Evolutionary conservation across 2,797 vertebrate species (phyloP).

Genomic region (Scolopax bukidnonensis): DNA sequence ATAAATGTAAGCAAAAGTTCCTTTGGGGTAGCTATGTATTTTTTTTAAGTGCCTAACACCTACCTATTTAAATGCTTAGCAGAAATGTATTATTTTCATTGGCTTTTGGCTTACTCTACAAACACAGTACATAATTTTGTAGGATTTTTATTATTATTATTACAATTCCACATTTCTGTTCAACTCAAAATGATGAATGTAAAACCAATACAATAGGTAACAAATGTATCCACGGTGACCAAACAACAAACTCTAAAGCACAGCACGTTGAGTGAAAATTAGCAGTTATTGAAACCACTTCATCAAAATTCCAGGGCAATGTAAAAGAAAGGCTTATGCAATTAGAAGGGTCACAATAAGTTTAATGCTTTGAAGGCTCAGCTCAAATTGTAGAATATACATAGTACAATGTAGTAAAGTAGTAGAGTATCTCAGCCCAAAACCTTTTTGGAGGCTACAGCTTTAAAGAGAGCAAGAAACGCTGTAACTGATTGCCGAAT

Average conservation of each 20-base stretch:
- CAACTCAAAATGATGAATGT: constrained; percentile 53
- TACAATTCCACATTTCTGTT: constrained; percentile 20
- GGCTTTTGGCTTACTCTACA: constrained; percentile 27
- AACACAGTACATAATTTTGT: background rate
- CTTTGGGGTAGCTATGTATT: background rate
- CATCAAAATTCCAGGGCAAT: constrained; percentile 48
- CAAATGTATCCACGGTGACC: constrained; percentile 69
- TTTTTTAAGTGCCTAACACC: background rate
- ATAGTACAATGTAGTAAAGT: background rate
- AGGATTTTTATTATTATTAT: constrained; percentile 19
- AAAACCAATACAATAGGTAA: constrained; percentile 54
- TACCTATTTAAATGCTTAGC: background rate
- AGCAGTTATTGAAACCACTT: constrained; percentile 49
- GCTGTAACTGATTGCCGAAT: background rate
- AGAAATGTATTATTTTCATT: constrained; percentile 46
- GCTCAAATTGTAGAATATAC: background rate
- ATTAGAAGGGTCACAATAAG: constrained; percentile 27
- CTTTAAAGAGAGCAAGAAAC: background rate
- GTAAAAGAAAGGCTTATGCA: constrained; percentile 19
- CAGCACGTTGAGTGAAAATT: constrained; percentile 32
- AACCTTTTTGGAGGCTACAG: background rate
- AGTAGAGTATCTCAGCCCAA: background rate
- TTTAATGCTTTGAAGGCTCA: constrained; percentile 2
- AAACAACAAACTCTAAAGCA: constrained; percentile 63
- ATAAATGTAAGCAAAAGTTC: constrained; percentile 9